Percentiles rank a stretch among this genome's conserved stretches.
Conservation (phyloP, 2,113 vertebrate species). For the Lonchura striata region DNA sequence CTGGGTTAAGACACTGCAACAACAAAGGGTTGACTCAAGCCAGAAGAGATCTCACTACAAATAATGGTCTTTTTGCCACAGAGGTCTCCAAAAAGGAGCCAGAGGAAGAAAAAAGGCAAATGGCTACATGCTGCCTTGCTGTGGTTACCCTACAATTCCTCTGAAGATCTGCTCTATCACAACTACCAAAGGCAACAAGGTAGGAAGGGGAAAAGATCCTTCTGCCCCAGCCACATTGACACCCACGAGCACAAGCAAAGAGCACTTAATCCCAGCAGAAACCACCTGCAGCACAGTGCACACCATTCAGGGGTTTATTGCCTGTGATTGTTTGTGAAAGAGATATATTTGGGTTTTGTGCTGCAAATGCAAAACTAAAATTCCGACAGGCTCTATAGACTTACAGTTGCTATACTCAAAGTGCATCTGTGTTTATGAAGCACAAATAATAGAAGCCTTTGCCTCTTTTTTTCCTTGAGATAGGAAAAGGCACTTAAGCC, state of each 20-base stretch:
- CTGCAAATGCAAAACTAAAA: not conserved
- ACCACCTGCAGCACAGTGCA: rapidly evolving
- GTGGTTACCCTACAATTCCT: not conserved
- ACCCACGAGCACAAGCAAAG: not conserved
- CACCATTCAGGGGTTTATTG: not conserved
- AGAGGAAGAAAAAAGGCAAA: not conserved
- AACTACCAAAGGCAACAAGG: not conserved
- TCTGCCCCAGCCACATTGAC: not conserved
- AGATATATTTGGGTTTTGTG: not conserved
- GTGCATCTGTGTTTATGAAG: not conserved
- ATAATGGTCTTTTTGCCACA: not conserved
- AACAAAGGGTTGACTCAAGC: not conserved
- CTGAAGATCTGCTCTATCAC: not conserved
- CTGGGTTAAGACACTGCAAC: not conserved
- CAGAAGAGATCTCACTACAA: not conserved
- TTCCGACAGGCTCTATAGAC: not conserved
- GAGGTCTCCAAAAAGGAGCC: not conserved
- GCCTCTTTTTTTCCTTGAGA: not conserved
- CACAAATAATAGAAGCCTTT: not conserved
- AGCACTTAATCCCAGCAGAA: rapidly evolving
- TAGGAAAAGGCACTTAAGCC: not conserved
- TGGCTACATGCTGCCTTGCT: rapidly evolving
- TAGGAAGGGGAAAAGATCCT: not conserved
- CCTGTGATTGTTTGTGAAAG: not conserved
- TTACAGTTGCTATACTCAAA: not conserved